A percentile compares a stretch with the other conserved stretches of the same genome.
phyloP scores from a whole-genome alignment of 2,797 vertebrate species.

The Eupleurogrammus muticus region DNA sequence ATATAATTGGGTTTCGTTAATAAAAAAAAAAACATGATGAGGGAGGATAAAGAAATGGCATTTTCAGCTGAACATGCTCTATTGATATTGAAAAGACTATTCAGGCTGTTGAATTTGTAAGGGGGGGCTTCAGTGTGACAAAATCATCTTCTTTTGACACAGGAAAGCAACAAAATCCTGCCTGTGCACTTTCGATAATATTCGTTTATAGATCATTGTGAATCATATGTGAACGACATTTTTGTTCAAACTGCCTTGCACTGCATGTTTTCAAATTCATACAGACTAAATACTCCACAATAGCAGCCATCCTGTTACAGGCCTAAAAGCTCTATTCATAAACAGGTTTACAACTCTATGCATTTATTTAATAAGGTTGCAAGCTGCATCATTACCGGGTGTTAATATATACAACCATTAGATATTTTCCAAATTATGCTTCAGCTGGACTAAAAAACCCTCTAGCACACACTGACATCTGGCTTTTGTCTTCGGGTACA shows the following conservation, averaged over 20 bases:
- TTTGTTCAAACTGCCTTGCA: background rate
- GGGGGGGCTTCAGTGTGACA: background rate
- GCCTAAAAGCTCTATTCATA: background rate
- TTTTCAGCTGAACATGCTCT: fast-evolving
- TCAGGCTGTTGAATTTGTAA: background rate
- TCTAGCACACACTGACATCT: too few species aligned
- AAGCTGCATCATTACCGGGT: background rate
- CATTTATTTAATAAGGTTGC: background rate
- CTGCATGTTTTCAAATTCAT: background rate
- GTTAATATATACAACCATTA: too few species aligned
- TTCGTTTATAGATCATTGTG: background rate
- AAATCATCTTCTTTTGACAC: background rate
- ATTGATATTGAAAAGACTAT: background rate
- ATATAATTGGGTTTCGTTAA: background rate
- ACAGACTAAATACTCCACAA: background rate
- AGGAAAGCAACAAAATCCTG: background rate
- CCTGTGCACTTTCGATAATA: too few species aligned
- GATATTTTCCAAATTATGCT: too few species aligned
- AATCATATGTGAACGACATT: background rate
- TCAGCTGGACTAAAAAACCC: too few species aligned
- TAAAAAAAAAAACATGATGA: background rate
- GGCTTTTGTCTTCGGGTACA: too few species aligned
- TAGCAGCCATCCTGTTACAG: background rate
- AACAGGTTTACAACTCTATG: background rate
- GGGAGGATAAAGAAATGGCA: background rate